phyloP scores from a whole-genome alignment of 30 jellyfish, hydroid and myxozoan genomes.

The Hydractinia symbiolongicarpus region DNA sequence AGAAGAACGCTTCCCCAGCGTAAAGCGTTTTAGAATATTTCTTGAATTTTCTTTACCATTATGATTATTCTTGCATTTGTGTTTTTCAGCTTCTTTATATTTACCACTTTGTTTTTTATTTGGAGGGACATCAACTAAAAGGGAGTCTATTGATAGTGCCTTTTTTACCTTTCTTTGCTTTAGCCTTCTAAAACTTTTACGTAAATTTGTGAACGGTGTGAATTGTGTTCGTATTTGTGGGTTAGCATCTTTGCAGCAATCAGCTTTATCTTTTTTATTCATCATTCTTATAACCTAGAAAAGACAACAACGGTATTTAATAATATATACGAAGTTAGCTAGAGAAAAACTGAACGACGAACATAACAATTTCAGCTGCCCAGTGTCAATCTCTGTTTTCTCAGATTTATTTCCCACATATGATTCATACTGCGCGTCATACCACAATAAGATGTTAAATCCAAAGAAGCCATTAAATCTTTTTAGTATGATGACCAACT shows the following conservation, averaged over 20 bases:
- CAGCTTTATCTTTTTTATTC: conserved; percentile 16
- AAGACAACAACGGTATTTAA: not conserved
- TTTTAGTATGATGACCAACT: too few relatives aligned
- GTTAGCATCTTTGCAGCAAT: not conserved
- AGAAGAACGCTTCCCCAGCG: not conserved
- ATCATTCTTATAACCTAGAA: not conserved
- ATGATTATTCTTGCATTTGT: not conserved
- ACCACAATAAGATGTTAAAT: too few relatives aligned
- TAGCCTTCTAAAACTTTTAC: conserved; percentile 18
- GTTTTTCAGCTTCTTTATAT: too few relatives aligned
- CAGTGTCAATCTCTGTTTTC: too few relatives aligned
- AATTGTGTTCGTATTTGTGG: not conserved
- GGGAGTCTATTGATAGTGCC: conserved; percentile 11
- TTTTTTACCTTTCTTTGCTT: not conserved
- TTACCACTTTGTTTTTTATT: not conserved
- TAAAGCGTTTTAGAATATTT: conserved; percentile 5
- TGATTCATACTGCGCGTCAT: too few relatives aligned
- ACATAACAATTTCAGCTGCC: too few relatives aligned
- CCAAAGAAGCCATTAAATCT: too few relatives aligned
- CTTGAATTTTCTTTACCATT: not conserved
- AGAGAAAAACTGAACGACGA: too few relatives aligned
- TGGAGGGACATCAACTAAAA: not conserved
- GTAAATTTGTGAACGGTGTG: conserved; percentile 17
- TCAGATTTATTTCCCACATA: too few relatives aligned
- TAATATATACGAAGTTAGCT: too few relatives aligned